Evolutionary conservation across 2,888 invertebrate species (phyloP), one percentile per base, ranked within the genome.

Genomic region (Ectobius pallidus): DNA sequence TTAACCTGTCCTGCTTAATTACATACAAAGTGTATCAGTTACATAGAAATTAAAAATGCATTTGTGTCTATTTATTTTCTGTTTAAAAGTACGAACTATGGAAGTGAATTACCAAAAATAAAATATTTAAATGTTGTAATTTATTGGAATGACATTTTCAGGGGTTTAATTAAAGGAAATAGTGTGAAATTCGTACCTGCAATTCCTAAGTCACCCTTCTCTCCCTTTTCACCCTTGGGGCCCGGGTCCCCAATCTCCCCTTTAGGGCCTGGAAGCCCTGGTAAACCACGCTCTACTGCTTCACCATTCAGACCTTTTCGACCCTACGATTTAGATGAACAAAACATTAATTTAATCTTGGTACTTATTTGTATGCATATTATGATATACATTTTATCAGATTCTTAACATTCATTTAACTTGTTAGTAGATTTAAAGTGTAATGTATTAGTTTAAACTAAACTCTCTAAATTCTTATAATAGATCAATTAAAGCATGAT

Each of bases 251-350:
- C 91, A 82, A 80, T 78, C 77, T 86, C 86, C 77, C 89, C 88
- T 78, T 85, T 86, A 75, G 82, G 83, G 73, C 91, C 91, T 27
- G 89, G 87, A 63, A 88, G 86, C 73, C 91, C 91, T 58, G 89
- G 88, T 74, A 87, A 87, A 75, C 92, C 92, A 79, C 88, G 87
- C 77, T 86, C 85, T 81, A 87, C 84, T 76, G 87, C 87, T 77
- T 84, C 83, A 78, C 87, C 87, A 80, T 86, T 85, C 79, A 84
- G 80, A 78, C 85, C 85, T 78, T 85, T 83, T 78, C 83, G 84
- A 79, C 87, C 87, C 86, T 87, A 72, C 49, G 62, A 73, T 52
- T 58, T 58, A 58, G 65, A 46, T 27, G 27, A 65, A 65, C 44
- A 65, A 25, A 65, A 65, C 65, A 65, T 27, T 42, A 44, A 65